phyloP scores from a whole-genome alignment of 37 sponge, comb jelly and placozoan species.

The Chondrosia reniformis region DNA sequence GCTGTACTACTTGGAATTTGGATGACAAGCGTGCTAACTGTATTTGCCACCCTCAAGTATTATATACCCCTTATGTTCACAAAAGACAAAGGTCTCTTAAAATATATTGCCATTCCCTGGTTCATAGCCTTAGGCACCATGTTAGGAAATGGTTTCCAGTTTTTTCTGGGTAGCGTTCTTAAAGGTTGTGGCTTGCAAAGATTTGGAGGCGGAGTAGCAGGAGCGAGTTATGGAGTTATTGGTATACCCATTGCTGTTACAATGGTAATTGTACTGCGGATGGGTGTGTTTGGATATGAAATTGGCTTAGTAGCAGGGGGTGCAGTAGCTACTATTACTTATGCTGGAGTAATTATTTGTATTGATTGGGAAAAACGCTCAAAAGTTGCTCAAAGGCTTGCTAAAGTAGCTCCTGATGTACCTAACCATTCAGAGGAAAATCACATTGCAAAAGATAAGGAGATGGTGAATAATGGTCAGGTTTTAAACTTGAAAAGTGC shows the following conservation, averaged over 20 bases:
- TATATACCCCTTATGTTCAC: no score
- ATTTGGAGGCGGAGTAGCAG: conserved; percentile 23
- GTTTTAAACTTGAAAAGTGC: no score
- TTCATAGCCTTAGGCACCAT: neutral
- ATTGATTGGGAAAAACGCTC: conserved; percentile 58
- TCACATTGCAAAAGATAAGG: no score
- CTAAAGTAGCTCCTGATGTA: no score
- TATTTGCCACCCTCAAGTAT: no score
- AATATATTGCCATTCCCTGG: neutral
- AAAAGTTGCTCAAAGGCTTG: conserved; percentile 23
- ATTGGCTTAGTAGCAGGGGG: conserved; percentile 30
- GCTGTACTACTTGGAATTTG: no score
- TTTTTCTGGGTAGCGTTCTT: conserved; percentile 28
- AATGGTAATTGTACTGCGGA: conserved; percentile 26
- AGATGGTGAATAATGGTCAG: no score
- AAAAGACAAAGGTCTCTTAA: neutral
- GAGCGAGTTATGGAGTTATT: conserved; percentile 24
- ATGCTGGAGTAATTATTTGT: conserved; percentile 5
- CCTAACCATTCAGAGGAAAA: no score
- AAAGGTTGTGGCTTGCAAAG: conserved; percentile 47
- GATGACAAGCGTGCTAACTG: no score
- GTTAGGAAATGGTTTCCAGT: neutral
- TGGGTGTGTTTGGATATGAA: conserved; percentile 52
- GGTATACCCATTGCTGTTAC: conserved; percentile 45
- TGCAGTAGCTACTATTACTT: conserved; percentile 6